phyloP scores from a whole-genome alignment of 2,113 vertebrate genomes.

The Dipodomys spectabilis region DNA sequence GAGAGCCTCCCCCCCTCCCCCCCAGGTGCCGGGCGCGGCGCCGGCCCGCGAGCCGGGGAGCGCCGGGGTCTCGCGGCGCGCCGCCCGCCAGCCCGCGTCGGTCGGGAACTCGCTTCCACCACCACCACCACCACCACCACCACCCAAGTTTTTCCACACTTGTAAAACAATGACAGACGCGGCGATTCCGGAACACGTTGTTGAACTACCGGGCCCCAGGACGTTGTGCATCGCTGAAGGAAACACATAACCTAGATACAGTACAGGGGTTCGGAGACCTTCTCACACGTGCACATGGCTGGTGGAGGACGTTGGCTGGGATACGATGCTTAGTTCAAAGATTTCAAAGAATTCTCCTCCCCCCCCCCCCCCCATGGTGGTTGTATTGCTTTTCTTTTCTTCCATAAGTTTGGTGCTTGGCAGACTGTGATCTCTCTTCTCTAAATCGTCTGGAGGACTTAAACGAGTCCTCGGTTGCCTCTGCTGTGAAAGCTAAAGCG shows the following conservation, averaged over 20 bases:
- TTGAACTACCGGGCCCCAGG: background rate
- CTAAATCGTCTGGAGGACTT: background rate
- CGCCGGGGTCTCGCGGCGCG: accelerated
- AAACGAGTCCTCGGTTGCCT: background rate
- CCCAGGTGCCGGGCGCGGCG: background rate
- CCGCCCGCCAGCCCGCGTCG: background rate
- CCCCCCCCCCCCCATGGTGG: background rate
- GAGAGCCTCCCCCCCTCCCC: background rate
- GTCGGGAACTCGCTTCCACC: background rate
- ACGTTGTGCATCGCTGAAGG: background rate
- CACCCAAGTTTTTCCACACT: background rate
- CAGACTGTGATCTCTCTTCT: background rate
- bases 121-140: background rate
- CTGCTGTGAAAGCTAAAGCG: background rate
- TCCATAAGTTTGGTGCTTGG: background rate
- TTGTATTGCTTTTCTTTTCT: background rate
- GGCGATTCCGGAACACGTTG: background rate
- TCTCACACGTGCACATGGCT: background rate
- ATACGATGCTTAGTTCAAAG: background rate
- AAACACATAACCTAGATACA: background rate
- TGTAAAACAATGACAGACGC: background rate
- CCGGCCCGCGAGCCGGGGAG: background rate
- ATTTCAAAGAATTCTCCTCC: background rate
- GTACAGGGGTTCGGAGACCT: background rate
- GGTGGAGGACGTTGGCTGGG: background rate